Evolutionary conservation across 2,797 vertebrate genomes (phyloP).

Genomic region (Gallinago nigripennis): DNA sequence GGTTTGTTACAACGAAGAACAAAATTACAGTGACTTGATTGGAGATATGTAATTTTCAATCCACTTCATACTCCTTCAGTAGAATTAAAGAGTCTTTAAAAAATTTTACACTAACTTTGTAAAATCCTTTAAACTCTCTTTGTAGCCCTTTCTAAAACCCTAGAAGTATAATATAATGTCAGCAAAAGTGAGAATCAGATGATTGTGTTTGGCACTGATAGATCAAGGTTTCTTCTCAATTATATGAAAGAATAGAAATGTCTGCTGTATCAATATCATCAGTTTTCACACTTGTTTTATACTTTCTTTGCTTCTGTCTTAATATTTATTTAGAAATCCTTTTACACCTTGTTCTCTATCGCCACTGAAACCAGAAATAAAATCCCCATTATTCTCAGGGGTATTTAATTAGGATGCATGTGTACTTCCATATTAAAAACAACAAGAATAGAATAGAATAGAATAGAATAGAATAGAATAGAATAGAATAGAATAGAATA

Average conservation of each 20-base stretch:
- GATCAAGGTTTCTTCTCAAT: not conserved
- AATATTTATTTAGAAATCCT: not conserved
- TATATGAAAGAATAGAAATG: not conserved
- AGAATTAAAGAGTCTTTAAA: not conserved
- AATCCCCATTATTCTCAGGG: not conserved
- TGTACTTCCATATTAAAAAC: not conserved
- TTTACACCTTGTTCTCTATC: not conserved
- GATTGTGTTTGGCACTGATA: not conserved
- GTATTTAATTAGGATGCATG: not conserved
- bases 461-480: not conserved
- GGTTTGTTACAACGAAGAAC: not conserved
- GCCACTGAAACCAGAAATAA: not conserved
- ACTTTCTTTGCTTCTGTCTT: not conserved
- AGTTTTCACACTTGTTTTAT: not conserved
- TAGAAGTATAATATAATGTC: not conserved
- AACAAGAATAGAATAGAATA: not conserved
- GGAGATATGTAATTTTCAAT: not conserved
- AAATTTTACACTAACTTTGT: not conserved
- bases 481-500: not conserved
- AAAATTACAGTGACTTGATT: not conserved
- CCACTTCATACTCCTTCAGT: not conserved
- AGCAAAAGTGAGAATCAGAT: not conserved
- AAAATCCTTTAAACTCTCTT: not conserved
- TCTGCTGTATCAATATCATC: not conserved
- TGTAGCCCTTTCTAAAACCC: not conserved